Evolutionary conservation across 2,113 vertebrate species (phyloP), one percentile per base, ranked within the genome.

Genomic region (Sylvilagus bachmani): DNA sequence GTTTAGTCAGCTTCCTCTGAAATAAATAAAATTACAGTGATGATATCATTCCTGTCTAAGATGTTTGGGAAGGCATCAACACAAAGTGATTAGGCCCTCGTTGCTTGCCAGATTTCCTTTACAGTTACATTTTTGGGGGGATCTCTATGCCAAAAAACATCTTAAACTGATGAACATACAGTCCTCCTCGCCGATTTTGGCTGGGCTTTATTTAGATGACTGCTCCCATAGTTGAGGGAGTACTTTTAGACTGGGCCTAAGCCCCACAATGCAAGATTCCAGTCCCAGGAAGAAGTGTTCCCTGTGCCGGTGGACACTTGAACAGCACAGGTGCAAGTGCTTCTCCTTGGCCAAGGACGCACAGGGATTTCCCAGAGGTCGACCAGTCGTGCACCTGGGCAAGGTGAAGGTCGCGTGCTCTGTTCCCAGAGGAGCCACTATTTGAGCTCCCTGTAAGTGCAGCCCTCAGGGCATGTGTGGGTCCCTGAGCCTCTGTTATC

Each of bases 161-260:
- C 95, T 98, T 97, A 97, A 96, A 93, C 75, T 96, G 95, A 97
- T 97, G 97, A 97, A 96, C 91, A 90, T 94, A 81, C 38, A 97
- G 92, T 97, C 95, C 95, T 95, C 84, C 10, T 87, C 49, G 79
- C 90, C 93, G 93, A 86, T 90, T 97, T 94, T 95, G 96, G 95
- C 89, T 55, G n/a, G 6, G 81, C 81, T 96, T 97, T 97, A 97
- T 97, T 97, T 92, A 96, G 89, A 95, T 92, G 87, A 93, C 95
- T 97, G 75, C 87, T 95, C 96, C 92, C 89, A 92, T 96, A 87
- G 92, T 95, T 94, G 92, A 84, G 44, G 90, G 94, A 96, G 96
- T 96, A 90, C 64, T 96, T 97, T 97, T 95, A 91, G 62, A 9
- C 61, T 93, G 92, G 95, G 74, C 44, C 16, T 33, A 24, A 22